Percentiles rank a stretch among this genome's conserved stretches.
These are phyloP conservation scores for Tiliacea citrago DNA, from an alignment of 2,888 invertebrate genomes.

Conservation along the genomic window DNA sequence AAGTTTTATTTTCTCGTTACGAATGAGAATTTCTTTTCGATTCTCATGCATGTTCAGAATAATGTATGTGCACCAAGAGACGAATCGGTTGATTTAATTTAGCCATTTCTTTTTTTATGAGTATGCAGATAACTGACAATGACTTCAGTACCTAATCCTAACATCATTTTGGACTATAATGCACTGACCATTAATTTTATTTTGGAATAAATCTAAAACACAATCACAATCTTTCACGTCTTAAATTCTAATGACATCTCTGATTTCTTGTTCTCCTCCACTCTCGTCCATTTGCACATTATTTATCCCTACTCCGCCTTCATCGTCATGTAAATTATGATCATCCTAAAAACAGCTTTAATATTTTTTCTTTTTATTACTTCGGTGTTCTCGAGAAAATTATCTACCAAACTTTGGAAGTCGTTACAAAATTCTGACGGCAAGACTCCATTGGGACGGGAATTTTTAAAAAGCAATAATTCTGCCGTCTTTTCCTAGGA, in stretches of 20 bases:
- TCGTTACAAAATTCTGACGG: conserved; percentile 65
- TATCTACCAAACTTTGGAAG: conserved; percentile 58
- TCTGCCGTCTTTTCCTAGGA: conserved; percentile 35
- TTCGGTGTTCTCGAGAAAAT: conserved; percentile 56
- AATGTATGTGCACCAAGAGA: conserved; percentile 20
- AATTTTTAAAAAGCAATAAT: conserved; percentile 63
- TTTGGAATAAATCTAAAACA: not conserved
- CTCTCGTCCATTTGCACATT: conserved; percentile 14
- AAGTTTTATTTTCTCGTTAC: conserved; percentile 35
- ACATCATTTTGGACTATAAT: not conserved
- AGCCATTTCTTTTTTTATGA: not conserved
- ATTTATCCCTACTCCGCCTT: conserved; percentile 43
- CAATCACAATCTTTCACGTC: not conserved
- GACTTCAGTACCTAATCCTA: not conserved
- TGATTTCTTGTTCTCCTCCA: conserved; percentile 1
- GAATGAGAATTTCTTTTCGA: conserved; percentile 37
- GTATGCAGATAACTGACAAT: not conserved
- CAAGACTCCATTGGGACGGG: conserved; percentile 44
- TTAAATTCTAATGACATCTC: conserved; percentile 17
- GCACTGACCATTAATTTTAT: not conserved
- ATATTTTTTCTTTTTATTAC: conserved; percentile 60
- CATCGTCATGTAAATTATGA: conserved; percentile 54
- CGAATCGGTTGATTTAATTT: not conserved
- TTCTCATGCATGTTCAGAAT: conserved; percentile 26
- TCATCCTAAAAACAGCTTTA: conserved; percentile 48